Percentiles rank a stretch among this genome's conserved stretches.
Conservation (phyloP, 2,113 vertebrate genomes). For the Benitochromis conjunctus region DNA sequence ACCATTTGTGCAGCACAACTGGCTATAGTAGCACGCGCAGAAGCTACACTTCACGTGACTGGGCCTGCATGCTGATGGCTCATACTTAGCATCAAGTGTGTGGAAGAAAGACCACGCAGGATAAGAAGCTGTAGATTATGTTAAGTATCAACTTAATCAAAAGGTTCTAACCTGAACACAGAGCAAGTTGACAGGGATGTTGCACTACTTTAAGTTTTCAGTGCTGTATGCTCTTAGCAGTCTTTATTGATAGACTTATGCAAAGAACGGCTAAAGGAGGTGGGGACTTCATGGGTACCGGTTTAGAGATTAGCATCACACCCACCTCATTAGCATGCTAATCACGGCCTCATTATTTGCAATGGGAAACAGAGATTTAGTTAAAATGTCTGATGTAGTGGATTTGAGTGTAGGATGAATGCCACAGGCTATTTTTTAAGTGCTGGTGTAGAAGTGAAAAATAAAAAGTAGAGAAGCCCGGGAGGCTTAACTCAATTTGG, state of each 20-base stretch:
- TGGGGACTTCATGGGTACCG: not conserved
- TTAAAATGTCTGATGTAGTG: constrained; percentile 40
- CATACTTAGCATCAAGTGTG: not conserved
- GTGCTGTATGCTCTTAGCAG: not conserved
- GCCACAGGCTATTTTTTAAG: constrained; percentile 11
- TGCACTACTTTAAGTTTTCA: not conserved
- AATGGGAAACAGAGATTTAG: constrained; percentile 44
- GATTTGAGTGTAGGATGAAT: constrained; percentile 33
- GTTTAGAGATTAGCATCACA: constrained; percentile 34
- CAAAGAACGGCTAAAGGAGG: not conserved
- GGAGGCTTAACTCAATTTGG: constrained; percentile 15
- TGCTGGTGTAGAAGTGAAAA: constrained; percentile 5
- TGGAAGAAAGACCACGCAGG: not conserved
- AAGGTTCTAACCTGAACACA: not conserved
- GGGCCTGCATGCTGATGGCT: not conserved
- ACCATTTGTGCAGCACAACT: not conserved
- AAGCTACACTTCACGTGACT: not conserved
- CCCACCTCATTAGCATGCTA: constrained; percentile 40
- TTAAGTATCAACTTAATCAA: not conserved
- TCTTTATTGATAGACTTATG: not conserved
- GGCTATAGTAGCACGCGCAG: not conserved
- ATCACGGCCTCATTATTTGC: constrained; percentile 42
- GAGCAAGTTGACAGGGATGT: not conserved
- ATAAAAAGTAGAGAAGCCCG: not conserved
- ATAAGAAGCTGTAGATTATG: not conserved